Conservation (phyloP, 2,888 invertebrate genomes). For the Pilophorus perplexus region DNA sequence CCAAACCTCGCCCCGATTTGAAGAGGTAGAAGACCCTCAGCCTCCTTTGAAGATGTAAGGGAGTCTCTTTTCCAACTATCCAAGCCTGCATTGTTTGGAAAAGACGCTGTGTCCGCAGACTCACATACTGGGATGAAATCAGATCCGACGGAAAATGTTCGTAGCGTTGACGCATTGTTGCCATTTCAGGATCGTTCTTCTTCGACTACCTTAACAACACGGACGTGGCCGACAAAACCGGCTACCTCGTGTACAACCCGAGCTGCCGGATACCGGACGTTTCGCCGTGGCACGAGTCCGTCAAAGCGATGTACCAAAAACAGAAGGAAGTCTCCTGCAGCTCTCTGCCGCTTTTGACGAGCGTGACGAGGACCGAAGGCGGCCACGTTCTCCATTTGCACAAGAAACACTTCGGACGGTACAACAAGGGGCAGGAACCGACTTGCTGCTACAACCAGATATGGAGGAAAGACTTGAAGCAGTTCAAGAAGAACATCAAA, state of each 20-base stretch:
- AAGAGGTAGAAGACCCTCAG: too few species aligned
- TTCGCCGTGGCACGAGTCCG: constrained; percentile 57
- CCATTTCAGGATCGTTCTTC: too few species aligned
- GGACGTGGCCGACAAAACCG: constrained; percentile 41
- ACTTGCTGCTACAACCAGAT: constrained; percentile 52
- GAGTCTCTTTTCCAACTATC: too few species aligned
- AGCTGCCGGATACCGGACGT: constrained; percentile 64
- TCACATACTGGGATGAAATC: too few species aligned
- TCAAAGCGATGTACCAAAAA: constrained; percentile 57
- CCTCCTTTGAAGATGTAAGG: too few species aligned
- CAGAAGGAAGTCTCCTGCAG: constrained; percentile 54
- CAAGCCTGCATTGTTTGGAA: too few species aligned
- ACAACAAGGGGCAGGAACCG: constrained; percentile 6
- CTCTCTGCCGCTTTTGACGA: constrained; percentile 45
- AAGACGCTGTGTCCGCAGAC: too few species aligned
- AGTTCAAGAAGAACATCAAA: constrained; percentile 9
- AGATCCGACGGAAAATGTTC: too few species aligned
- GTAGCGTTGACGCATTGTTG: too few species aligned
- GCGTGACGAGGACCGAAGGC: constrained; percentile 33
- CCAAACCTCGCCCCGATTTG: too few species aligned
- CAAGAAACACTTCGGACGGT: constrained; percentile 1
- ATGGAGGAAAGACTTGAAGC: constrained; percentile 44
- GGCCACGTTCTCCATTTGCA: constrained; percentile 35
- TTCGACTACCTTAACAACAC: constrained; percentile 40
- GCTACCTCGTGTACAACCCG: constrained; percentile 60